These are phyloP conservation scores for Petrocephalus zakoni DNA, from an alignment of 2,113 vertebrate genomes.

Conservation along the genomic window DNA sequence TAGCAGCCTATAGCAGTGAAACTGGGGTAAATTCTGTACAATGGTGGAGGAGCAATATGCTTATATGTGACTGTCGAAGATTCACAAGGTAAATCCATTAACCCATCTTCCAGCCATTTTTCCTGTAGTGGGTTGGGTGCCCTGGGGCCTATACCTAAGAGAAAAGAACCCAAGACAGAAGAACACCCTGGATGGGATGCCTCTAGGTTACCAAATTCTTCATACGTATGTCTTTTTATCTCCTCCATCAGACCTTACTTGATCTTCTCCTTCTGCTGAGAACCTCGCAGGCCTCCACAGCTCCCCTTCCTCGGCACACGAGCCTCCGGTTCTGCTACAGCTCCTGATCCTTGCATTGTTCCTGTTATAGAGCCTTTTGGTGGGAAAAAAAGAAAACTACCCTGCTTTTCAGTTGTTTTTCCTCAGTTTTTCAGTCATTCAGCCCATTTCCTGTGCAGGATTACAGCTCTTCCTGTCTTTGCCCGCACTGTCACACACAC, in stretches of 20 bases:
- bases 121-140: neutral
- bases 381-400: neutral
- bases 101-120: neutral
- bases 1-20: neutral
- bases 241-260: neutral
- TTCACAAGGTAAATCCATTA: neutral
- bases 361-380: neutral
- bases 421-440: neutral
- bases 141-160: neutral
- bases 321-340: neutral
- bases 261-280: neutral
- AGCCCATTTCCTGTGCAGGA: slow-evolving; percentile 4
- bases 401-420: neutral
- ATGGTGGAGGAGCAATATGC: neutral
- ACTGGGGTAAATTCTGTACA: neutral
- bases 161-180: neutral
- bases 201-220: neutral
- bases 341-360: neutral
- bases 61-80: neutral
- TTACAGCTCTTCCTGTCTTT: neutral
- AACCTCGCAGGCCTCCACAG: too few species aligned
- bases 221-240: neutral
- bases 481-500: slow-evolving; percentile 4
- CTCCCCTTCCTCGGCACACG: neutral
- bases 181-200: neutral